These are phyloP conservation scores for Polydrusus pterygomalis DNA, from an alignment of 2,888 invertebrate genomes.

Conservation along the genomic window DNA sequence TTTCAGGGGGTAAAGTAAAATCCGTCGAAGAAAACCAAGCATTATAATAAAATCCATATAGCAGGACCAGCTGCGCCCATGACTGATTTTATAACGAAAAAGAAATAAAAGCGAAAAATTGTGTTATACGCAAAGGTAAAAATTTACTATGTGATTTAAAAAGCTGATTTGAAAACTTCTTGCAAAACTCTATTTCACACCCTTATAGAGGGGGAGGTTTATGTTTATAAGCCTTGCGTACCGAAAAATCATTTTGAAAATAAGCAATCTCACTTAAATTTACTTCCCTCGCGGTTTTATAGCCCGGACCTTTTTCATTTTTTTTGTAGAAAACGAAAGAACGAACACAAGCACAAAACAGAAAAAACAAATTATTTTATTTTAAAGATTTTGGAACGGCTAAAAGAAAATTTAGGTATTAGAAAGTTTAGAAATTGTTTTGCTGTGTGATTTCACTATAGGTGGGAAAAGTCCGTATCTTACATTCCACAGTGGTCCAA, in stretches of 20 bases:
- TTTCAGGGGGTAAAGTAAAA: too few species aligned
- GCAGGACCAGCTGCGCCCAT: too few species aligned
- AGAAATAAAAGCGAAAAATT: slow-evolving; percentile 39
- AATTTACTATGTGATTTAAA: slow-evolving; percentile 42
- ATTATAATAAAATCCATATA: too few species aligned
- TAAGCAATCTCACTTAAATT: slow-evolving; percentile 52
- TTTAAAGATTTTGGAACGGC: slow-evolving; percentile 22
- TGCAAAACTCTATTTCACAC: slow-evolving; percentile 47
- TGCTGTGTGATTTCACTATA: too few species aligned
- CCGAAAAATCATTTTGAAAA: slow-evolving; percentile 51
- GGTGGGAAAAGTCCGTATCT: too few species aligned
- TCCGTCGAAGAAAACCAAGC: too few species aligned
- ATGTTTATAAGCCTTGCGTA: slow-evolving; percentile 47
- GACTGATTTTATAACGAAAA: slow-evolving; percentile 24
- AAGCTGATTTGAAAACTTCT: slow-evolving; percentile 44
- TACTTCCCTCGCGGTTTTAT: slow-evolving; percentile 50
- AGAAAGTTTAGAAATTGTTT: too few species aligned
- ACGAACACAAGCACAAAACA: slow-evolving; percentile 25
- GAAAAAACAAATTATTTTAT: slow-evolving; percentile 41
- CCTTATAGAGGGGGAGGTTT: slow-evolving; percentile 47
- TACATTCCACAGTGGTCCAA: too few species aligned
- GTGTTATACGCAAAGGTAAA: slow-evolving; percentile 44
- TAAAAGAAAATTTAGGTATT: neutral
- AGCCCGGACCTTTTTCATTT: slow-evolving; percentile 40
- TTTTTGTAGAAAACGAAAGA: slow-evolving; percentile 31